These are phyloP conservation scores for Indicator maculatus DNA, from an alignment of 2,113 vertebrate species.

Conservation along the genomic window DNA sequence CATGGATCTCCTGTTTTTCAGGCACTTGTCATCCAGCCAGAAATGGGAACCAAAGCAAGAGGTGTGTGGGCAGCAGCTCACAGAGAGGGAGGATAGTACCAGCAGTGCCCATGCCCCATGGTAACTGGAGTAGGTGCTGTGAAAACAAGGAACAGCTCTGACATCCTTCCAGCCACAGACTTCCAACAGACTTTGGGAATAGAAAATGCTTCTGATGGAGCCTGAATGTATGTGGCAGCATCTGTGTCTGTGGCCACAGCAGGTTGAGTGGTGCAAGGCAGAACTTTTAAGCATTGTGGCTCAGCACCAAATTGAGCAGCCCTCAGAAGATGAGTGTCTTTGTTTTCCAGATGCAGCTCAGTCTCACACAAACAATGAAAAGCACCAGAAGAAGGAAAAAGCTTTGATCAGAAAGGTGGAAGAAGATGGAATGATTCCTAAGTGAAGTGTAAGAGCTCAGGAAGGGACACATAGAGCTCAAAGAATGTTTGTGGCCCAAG, in stretches of 20 bases:
- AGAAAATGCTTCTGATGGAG: not conserved
- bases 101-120: not conserved
- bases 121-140: not conserved
- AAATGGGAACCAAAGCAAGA: not conserved
- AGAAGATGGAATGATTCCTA: not conserved
- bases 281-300: not conserved
- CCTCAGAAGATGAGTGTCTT: not conserved
- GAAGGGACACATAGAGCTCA: not conserved
- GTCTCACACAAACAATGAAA: not conserved
- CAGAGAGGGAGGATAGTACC: not conserved
- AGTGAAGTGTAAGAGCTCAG: not conserved
- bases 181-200: not conserved
- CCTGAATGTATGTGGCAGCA: not conserved
- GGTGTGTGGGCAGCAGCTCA: not conserved
- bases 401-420: not conserved
- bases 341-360: not conserved
- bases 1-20: not conserved
- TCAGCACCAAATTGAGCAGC: not conserved
- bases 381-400: not conserved
- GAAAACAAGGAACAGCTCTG: not conserved
- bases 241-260: not conserved
- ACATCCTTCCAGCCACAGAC: not conserved
- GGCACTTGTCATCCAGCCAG: not conserved
- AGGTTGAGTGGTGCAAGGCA: not conserved
- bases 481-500: not conserved